Evolutionary conservation across 2,113 vertebrate genomes (phyloP).

Genomic region (Leptocoma aspasia): DNA sequence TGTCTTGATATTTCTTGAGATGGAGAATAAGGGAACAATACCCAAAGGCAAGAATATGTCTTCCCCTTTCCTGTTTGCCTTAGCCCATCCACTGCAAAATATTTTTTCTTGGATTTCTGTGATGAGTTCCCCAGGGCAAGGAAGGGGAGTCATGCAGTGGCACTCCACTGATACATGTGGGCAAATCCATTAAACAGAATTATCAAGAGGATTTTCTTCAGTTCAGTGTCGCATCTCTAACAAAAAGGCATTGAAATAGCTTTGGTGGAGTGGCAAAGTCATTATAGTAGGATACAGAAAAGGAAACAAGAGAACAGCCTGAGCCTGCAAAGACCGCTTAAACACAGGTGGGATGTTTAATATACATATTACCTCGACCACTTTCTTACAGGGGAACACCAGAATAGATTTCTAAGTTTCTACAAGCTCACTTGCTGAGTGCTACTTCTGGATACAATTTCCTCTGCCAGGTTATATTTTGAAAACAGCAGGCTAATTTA

Average conservation of each 20-base stretch:
- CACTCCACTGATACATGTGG: not conserved
- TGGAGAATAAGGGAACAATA: not conserved
- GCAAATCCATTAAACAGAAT: not conserved
- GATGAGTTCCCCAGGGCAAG: not conserved
- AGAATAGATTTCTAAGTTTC: not conserved
- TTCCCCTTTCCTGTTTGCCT: not conserved
- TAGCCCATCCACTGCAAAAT: not conserved
- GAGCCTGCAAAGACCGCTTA: not conserved
- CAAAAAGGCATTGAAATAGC: not conserved
- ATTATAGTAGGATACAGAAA: not conserved
- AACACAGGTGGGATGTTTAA: not conserved
- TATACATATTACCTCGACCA: rapidly evolving
- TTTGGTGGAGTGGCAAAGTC: not conserved
- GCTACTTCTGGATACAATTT: not conserved
- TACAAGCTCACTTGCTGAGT: not conserved
- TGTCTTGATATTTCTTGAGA: not conserved
- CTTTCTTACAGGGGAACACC: not conserved
- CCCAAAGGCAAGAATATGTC: not conserved
- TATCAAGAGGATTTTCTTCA: not conserved
- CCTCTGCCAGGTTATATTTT: not conserved
- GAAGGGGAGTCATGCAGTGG: not conserved
- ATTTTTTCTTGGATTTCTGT: not conserved
- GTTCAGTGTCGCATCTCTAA: not conserved
- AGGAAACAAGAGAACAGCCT: not conserved
- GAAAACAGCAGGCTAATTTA: slow-evolving; percentile 5